Base-by-base conservation (phyloP, 2,113 vertebrate species). In the Serinus canaria region DNA sequence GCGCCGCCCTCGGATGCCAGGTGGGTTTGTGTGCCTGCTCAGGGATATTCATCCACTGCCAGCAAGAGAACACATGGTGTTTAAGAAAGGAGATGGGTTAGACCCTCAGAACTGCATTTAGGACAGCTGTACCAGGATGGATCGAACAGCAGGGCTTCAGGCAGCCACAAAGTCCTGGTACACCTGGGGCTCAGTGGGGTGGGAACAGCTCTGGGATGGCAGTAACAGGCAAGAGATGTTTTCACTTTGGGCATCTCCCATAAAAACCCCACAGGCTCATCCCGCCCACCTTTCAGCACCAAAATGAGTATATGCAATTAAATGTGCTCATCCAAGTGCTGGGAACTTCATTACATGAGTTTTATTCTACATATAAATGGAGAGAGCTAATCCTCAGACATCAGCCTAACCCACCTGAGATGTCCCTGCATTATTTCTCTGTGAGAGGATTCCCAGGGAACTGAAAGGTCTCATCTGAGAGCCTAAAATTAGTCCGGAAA, bases 1-100 rank as follows among this genome's bases (percentile, higher is more conserved):
- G 99, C 17, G 99, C 99, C 0, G 99, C 99, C n/a, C 97, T 99
- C 5, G 99, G 99, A 23, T 99, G 99, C 78, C 99, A 99, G 99
- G 99, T 99, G 97, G 83, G 96, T 37, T 66, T 4, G 0, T 3
- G 17, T 1, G 11, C 28, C 58, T 50, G 2, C 4, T 21, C 2
- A 49, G 41, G 39, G 46, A 1, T 19, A 11, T 4, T 56, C 6
- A 0, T 4, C 20, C 47, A 4, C 66, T 35, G n/a, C 1, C 4
- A 11, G 59, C 14, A 46, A 7, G 39, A 41, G 33, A 23, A 73
- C 1, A 1, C 0, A 0, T 23, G 18, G 27, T 3, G 0, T 11
- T 39, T 11, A 11, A 37, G 55, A 5, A 17, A 37, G 50, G 52
- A 18, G 28, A n/a, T 30, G 44, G 13, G 7, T 30, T 25, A 30